A percentile compares a stretch with the other conserved stretches of the same genome.
Conservation (phyloP, 2,113 vertebrate genomes). For the Neotragus pygmaeus region DNA sequence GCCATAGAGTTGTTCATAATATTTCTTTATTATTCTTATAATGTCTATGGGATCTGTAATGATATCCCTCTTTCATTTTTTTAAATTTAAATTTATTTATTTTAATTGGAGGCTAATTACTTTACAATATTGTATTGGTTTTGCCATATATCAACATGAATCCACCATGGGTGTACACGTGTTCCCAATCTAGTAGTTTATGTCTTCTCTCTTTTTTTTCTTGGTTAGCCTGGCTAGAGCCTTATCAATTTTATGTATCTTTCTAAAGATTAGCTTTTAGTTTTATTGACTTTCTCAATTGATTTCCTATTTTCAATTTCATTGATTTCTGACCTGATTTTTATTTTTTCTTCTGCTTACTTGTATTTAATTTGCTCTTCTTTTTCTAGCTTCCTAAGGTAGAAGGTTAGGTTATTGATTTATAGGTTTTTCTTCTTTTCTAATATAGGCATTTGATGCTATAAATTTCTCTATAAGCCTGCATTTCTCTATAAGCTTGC, state of each 20-base stretch:
- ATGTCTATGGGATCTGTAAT: not conserved
- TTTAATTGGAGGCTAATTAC: too few species aligned
- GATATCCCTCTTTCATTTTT: not conserved
- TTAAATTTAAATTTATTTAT: too few species aligned
- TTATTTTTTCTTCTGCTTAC: not conserved
- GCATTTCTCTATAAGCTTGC: not conserved
- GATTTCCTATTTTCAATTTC: not conserved
- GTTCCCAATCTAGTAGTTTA: not conserved
- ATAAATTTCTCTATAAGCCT: not conserved
- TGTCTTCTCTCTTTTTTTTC: not conserved
- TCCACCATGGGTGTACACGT: too few species aligned
- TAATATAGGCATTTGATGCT: not conserved
- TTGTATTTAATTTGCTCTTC: not conserved
- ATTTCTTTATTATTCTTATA: not conserved
- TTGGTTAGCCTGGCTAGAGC: not conserved
- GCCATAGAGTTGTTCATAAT: not conserved
- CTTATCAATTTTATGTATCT: not conserved
- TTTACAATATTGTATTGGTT: too few species aligned
- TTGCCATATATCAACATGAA: too few species aligned
- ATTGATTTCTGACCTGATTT: not conserved
- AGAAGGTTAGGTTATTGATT: not conserved
- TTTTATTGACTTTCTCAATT: not conserved
- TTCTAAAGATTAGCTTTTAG: not conserved
- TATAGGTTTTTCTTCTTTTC: not conserved
- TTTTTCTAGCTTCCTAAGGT: not conserved